Evolutionary conservation across 2,888 invertebrate species (phyloP), one percentile per base, ranked within the genome.

Genomic region (Siphlonurus alternatus): DNA sequence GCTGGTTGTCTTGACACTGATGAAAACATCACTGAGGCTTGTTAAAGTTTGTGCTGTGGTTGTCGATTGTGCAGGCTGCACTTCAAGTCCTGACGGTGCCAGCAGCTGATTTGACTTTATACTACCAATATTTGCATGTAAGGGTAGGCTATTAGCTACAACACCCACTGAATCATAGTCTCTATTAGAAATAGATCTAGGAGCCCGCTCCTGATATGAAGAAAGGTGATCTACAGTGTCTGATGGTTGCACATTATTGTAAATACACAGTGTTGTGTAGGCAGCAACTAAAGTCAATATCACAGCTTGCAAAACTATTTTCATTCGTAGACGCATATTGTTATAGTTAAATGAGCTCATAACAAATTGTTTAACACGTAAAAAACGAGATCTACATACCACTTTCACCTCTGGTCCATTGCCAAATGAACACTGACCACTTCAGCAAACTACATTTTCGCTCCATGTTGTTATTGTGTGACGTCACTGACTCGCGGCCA

Each of bases 1-100:
- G 75, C 86, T 85, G 65, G 95, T 91, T 67, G 96, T 95, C 80
- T 97, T 97, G 64, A 97, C 93, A 79, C 92, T 92, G 76, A 96
- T 90, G 78, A 94, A 95, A 72, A 96, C 82, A 78, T 95, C 93
- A 77, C 89, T 83, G 71, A 93, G 78, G 70, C 82, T 83, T 69
- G 88, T 86, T 19, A 77, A 78, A 63, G 75, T 74, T 22, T 56
- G 63, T 73, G 70, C 67, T 74, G 71, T 22, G 73, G 72, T 25
- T 62, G 66, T 38, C 59, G 65, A 38, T 74, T 73, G 65, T 72
- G 71, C 61, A 72, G 63, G 25, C 62, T 71, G 23, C 7, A 63
- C 19, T 10, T 62, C 53, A 53, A 23, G 18, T 19, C 19, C 23
- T 24, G 51, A 10, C 23, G 2, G 23, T 53, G 53, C 18, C 38